Evolutionary conservation across 2,888 invertebrate genomes (phyloP).

Genomic region (Drosophila testacea): DNA sequence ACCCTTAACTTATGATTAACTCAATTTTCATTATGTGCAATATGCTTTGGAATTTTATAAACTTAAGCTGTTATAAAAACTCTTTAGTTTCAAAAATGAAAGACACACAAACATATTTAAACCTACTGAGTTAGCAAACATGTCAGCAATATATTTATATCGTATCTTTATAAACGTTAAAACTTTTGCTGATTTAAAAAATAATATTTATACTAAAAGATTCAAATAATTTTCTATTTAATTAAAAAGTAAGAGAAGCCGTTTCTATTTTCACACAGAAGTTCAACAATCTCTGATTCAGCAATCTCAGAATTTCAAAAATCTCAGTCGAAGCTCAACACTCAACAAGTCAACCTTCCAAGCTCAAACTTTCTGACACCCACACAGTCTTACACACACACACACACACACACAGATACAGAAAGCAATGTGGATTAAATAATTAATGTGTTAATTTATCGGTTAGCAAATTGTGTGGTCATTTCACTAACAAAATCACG

Average conservation of each 20-base stretch:
- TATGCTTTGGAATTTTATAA: too few relatives aligned
- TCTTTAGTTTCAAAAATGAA: too few relatives aligned
- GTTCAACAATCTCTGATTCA: slow-evolving; percentile 22
- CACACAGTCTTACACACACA: slow-evolving; percentile 1
- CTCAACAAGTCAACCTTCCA: slow-evolving; percentile 43
- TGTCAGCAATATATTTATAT: too few relatives aligned
- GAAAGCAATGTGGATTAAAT: slow-evolving; percentile 56
- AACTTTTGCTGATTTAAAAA: too few relatives aligned
- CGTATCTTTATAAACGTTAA: too few relatives aligned
- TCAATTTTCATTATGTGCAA: too few relatives aligned
- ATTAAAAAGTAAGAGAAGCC: too few relatives aligned
- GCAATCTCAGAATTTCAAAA: slow-evolving; percentile 5
- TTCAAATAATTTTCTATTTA: not conserved
- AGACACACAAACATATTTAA: too few relatives aligned
- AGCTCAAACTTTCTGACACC: slow-evolving; percentile 7
- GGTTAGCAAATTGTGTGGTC: slow-evolving; percentile 81
- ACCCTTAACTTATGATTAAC: too few relatives aligned
- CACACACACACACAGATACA: slow-evolving; percentile 1
- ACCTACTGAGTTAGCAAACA: too few relatives aligned
- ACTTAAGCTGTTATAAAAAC: too few relatives aligned
- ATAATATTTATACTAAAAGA: not conserved
- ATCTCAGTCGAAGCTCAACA: slow-evolving; percentile 44
- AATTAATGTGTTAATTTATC: slow-evolving; percentile 81
- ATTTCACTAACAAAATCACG: slow-evolving; percentile 73
- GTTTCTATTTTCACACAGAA: not conserved